Evolutionary conservation across 2,797 vertebrate species (phyloP), one percentile per base, ranked within the genome.

Genomic region (Atherinosoma microstoma): DNA sequence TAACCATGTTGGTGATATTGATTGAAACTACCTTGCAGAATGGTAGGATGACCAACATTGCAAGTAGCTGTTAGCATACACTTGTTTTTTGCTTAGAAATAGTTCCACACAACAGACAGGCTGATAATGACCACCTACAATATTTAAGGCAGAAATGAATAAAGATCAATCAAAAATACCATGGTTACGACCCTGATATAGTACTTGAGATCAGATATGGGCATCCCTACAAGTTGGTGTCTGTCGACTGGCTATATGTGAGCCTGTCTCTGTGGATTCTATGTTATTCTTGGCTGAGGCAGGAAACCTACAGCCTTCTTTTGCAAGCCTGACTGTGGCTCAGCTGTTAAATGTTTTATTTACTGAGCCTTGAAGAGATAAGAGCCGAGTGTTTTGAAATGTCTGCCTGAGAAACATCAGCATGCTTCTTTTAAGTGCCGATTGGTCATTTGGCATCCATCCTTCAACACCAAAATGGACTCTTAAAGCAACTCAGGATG

Each of bases 281-380:
- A 40, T 81, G 74, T 78, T 84, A 58, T 82, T 82, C 65, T 78
- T 59, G 68, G 72, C 62, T 27, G 69, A 82, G 73, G 74, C 73
- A 68, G 67, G 36, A 76, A 73, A 71, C 79, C 71, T 38, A 57
- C 66, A 30, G 47, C 38, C 60, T 76, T 40, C 71, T 67, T 69
- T 66, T 30, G 68, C 77, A 69, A 82, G 75, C 65, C 74, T 67
- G 47, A 81, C 58, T 75, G 63, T 71, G 80, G 66, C 56, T 73
- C 87, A 89, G 86, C 89, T 92, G 89, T 88, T 89, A 88, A 87
- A 90, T 90, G 91, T 91, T 93, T 93, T 90, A 92, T 93, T 91
- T 93, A 89, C 91, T 78, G 84, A 94, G 83, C 82, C 78, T 89
- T 86, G 89, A 92, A 91, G 90, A 91, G 90, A 93, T 92, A 87